Base-by-base conservation (phyloP, 2,888 invertebrate species). In the Rhimphoctona megacephalus region DNA sequence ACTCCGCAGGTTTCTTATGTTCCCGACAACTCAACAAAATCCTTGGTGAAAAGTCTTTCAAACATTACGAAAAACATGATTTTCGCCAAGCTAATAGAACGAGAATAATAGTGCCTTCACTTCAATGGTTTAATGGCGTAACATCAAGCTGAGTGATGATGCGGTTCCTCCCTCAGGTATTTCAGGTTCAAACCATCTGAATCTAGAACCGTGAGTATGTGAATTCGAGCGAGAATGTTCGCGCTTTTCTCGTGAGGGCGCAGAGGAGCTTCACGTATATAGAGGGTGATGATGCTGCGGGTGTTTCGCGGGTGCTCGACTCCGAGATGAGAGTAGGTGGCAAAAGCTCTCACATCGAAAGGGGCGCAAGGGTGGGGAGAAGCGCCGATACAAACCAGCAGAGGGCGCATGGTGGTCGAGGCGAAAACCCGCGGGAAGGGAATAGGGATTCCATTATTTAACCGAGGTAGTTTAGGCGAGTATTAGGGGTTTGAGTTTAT, bases 401-500 rank as follows among this genome's bases (percentile, higher is more conserved):
- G 88, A 85, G 88, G 85, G 86, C 83, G 85, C 81, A 85, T 87
- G 83, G 85, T 83, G 79, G 79, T 70, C 86, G 83, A 87, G 83
- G 85, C 82, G 86, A 90, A 90, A 89, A 88, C 85, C 54, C 46
- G 81, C 69, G 86, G 87, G 86, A 87, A 87, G 87, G 92, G 91
- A 92, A 92, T 93, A 91, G 92, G 91, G 92, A 93, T 94, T 94
- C 92, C 94, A 94, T 94, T 94, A 94, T 94, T 94, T 94, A 94
- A 94, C 93, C 93, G 93, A 93, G 93, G 93, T 94, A 94, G 94
- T 94, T 94, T 94, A 94, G 92, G 92, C 93, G 93, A 93, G 94
- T 94, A 94, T 94, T 94, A 94, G 93, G 94, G 94, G 94, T 93
- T 94, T 92, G 93, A 93, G 94, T 94, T 94, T 94, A 94, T 94